Evolutionary conservation across 2,888 invertebrate genomes (phyloP).

Genomic region (Megalurothrips usitatus): DNA sequence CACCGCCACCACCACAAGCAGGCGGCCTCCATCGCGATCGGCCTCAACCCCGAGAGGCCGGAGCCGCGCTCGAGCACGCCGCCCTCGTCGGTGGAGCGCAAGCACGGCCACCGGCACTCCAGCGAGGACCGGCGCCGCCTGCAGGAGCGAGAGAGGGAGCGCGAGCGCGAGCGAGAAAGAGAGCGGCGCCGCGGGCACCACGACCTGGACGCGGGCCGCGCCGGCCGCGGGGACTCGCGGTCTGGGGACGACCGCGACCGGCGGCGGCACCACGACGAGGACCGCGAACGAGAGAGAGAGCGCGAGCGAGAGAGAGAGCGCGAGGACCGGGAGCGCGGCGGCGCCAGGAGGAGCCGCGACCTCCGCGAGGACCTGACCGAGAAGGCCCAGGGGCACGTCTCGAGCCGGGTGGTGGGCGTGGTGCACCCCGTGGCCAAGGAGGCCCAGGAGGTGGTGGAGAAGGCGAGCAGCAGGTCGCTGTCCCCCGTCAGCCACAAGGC

Average conservation of each 20-base stretch:
- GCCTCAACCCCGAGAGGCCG: slow-evolving; percentile 18
- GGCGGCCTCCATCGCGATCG: not conserved
- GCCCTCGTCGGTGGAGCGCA: not conserved
- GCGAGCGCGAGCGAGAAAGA: not conserved
- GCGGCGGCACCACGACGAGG: not conserved
- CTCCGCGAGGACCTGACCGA: not conserved
- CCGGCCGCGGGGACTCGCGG: not conserved
- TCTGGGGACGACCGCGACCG: not conserved
- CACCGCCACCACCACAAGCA: not conserved
- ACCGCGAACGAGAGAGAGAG: no score
- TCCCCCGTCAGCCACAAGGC: slow-evolving; percentile 12
- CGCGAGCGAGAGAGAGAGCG: no score
- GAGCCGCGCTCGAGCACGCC: not conserved
- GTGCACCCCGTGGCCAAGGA: slow-evolving; percentile 25
- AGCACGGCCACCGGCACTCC: slow-evolving; percentile 7
- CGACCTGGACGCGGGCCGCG: not conserved
- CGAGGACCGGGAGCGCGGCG: slow-evolving; percentile 8
- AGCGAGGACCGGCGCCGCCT: not conserved
- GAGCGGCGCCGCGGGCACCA: not conserved
- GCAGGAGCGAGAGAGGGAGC: not conserved
- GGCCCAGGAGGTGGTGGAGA: slow-evolving; percentile 26
- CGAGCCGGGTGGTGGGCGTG: slow-evolving; percentile 30
- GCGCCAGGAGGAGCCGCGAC: not conserved
- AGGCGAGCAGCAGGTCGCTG: not conserved
- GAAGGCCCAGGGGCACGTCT: not conserved